A percentile compares a stretch with the other conserved stretches of the same genome.
Conservation (phyloP, 2,797 vertebrate species). For the Poliocrania exsul region DNA sequence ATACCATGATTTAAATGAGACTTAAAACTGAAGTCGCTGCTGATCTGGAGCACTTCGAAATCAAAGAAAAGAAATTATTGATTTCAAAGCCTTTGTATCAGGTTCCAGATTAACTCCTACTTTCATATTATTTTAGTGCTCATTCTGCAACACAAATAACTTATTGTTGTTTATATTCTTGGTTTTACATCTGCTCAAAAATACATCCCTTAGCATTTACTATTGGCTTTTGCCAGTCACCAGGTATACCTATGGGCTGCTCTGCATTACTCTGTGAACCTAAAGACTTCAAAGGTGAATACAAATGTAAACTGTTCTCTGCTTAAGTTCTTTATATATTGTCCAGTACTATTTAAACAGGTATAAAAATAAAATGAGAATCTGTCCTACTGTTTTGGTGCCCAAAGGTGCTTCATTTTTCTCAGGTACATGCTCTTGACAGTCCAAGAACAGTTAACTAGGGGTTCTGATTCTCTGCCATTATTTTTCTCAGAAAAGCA, state of each 20-base stretch:
- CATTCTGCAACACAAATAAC: neutral
- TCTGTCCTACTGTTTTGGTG: neutral
- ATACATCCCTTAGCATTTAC: neutral
- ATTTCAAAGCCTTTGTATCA: neutral
- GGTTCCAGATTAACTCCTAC: neutral
- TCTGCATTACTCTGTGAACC: neutral
- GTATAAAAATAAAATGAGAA: neutral
- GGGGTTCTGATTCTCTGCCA: neutral
- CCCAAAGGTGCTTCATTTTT: neutral
- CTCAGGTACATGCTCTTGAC: neutral
- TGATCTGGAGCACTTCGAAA: neutral
- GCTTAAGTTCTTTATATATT: neutral
- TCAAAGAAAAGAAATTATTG: neutral
- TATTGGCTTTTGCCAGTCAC: neutral
- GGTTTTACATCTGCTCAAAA: neutral
- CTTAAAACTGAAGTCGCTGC: neutral
- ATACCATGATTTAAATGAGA: neutral
- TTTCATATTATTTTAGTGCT: neutral
- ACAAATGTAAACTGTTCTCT: neutral
- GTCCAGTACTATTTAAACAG: neutral
- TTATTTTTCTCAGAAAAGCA: neutral
- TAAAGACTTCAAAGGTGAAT: neutral
- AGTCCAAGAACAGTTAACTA: neutral
- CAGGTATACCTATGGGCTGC: neutral
- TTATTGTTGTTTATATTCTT: neutral